A percentile compares a stretch with the other conserved stretches of the same genome.
These are phyloP conservation scores for Herpailurus yagouaroundi DNA, from an alignment of 2,113 vertebrate species.

Conservation along the genomic window DNA sequence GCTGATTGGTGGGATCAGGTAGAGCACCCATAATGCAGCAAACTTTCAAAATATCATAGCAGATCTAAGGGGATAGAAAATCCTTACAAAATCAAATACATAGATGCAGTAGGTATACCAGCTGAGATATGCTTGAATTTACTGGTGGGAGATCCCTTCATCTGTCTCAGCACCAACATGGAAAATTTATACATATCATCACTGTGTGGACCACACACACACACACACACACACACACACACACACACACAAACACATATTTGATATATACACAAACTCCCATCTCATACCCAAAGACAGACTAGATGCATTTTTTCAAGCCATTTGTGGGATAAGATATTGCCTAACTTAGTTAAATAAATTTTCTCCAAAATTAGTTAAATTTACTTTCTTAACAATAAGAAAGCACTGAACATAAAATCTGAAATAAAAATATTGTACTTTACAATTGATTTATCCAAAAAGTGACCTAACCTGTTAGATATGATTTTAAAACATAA, in stretches of 20 bases:
- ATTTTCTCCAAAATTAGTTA: not conserved
- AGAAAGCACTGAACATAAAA: not conserved
- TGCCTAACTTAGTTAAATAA: not conserved
- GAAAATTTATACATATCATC: not conserved
- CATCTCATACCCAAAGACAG: accelerated
- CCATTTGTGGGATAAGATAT: not conserved
- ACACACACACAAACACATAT: not conserved
- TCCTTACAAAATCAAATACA: not conserved
- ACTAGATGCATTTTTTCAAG: not conserved
- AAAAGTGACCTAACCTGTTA: not conserved
- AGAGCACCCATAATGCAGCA: accelerated
- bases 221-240: not conserved
- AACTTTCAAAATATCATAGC: not conserved
- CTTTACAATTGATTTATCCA: not conserved
- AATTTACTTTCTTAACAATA: not conserved
- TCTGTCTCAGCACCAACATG: not conserved
- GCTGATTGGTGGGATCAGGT: not conserved
- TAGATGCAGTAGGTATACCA: not conserved
- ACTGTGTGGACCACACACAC: not conserved
- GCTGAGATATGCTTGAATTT: not conserved
- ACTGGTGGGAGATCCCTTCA: not conserved
- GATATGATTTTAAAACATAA: not conserved
- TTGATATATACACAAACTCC: accelerated
- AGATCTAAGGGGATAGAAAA: not conserved
- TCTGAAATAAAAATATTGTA: not conserved